phyloP scores from a whole-genome alignment of 2,888 invertebrate genomes.

The Slavum lentiscoides region DNA sequence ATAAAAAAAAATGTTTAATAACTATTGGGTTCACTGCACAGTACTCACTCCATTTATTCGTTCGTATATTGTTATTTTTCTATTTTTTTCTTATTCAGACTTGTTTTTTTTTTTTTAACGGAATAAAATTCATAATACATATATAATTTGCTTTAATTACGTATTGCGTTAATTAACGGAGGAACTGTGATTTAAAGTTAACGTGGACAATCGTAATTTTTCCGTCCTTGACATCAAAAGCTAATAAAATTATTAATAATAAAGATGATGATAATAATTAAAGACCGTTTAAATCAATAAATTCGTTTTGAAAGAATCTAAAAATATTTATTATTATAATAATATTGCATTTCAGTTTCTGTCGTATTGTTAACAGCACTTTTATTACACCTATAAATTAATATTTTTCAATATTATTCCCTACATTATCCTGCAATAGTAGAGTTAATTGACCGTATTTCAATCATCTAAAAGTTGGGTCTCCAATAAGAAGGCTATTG shows the following conservation, averaged over 20 bases:
- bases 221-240: conserved; percentile 21
- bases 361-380: no score
- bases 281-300: not conserved
- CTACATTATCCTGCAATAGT: not conserved
- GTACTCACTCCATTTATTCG: not conserved
- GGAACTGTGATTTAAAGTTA: not conserved
- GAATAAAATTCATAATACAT: not conserved
- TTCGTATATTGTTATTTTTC: not conserved
- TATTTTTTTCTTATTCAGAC: not conserved
- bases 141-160: conserved; percentile 2
- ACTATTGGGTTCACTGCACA: not conserved
- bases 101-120: not conserved
- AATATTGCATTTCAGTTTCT: no score
- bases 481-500: not conserved
- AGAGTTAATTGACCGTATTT: not conserved
- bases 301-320: not conserved
- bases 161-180: not conserved
- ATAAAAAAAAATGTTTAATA: no score
- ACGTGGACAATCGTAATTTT: not conserved
- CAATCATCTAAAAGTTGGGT: not conserved
- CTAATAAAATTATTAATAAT: not conserved
- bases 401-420: not conserved
- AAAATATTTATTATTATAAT: not conserved
- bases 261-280: not conserved
- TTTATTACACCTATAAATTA: no score